These are phyloP conservation scores for Lethrus apterus DNA, from an alignment of 1,140 invertebrate species.

Conservation along the genomic window DNA sequence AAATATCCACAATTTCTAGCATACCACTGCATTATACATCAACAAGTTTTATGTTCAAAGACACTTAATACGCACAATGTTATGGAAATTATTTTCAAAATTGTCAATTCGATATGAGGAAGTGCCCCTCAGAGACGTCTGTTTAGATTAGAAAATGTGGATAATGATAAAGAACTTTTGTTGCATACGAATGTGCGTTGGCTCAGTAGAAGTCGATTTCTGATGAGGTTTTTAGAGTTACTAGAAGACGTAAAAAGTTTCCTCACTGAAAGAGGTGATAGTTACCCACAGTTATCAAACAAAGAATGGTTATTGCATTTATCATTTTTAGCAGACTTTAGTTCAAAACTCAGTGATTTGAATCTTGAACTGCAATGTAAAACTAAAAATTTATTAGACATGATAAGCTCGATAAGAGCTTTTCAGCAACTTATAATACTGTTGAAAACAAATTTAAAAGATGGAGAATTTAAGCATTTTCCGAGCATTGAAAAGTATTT, in stretches of 20 bases:
- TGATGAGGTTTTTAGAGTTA: not conserved
- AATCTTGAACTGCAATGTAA: constrained; percentile 1
- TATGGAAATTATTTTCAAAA: constrained; percentile 1
- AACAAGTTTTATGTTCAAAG: constrained; percentile 1
- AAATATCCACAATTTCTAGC: constrained; percentile 1
- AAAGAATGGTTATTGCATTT: not conserved
- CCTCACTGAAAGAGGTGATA: not conserved
- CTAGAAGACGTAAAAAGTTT: not conserved
- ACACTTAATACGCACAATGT: constrained; percentile 7
- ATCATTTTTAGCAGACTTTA: not conserved
- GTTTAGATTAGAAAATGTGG: no score
- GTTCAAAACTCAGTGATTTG: not conserved
- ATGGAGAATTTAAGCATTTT: not conserved
- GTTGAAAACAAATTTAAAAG: not conserved
- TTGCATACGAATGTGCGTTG: not conserved
- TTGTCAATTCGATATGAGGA: no score
- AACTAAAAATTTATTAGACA: not conserved
- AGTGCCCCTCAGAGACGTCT: not conserved
- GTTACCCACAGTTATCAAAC: not conserved
- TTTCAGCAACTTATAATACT: no score
- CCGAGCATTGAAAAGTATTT: constrained; percentile 1
- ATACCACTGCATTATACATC: no score
- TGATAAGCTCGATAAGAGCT: constrained; percentile 1
- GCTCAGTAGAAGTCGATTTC: not conserved
- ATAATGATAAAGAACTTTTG: not conserved